These are phyloP conservation scores for Alligator mississippiensis DNA, from an alignment of 2,113 vertebrate genomes.

Conservation along the genomic window DNA sequence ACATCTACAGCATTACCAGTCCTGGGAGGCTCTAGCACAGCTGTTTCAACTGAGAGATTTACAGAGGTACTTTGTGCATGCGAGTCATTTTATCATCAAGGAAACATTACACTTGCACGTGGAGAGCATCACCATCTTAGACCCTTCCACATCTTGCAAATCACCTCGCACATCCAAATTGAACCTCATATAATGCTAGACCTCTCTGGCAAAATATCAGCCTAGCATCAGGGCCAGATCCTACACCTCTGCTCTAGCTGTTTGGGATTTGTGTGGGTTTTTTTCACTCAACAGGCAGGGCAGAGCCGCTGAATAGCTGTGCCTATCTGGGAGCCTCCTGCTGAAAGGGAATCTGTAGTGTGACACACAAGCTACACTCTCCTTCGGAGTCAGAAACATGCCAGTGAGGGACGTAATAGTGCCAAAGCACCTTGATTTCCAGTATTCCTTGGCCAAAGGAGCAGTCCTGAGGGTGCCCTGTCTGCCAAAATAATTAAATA, in stretches of 20 bases:
- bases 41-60: slow-evolving; percentile 51
- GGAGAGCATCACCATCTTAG: slow-evolving; percentile 13
- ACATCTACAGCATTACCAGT: slow-evolving; percentile 21
- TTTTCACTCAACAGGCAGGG: not conserved
- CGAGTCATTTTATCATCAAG: slow-evolving; percentile 48
- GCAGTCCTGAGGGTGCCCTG: not conserved
- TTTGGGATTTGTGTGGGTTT: not conserved
- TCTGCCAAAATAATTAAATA: too few relatives aligned
- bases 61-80: slow-evolving; percentile 34
- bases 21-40: slow-evolving; percentile 15
- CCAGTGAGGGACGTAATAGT: not conserved
- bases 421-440: not conserved
- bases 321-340: not conserved
- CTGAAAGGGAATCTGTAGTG: not conserved
- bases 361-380: not conserved
- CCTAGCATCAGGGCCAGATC: not conserved
- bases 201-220: not conserved
- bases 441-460: not conserved
- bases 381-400: accelerated
- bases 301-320: not conserved
- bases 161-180: not conserved
- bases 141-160: not conserved
- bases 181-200: not conserved
- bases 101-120: slow-evolving; percentile 10
- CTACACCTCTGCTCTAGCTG: not conserved